Evolutionary conservation across 2,113 vertebrate species (phyloP).

Genomic region (Montifringilla adamsi): DNA sequence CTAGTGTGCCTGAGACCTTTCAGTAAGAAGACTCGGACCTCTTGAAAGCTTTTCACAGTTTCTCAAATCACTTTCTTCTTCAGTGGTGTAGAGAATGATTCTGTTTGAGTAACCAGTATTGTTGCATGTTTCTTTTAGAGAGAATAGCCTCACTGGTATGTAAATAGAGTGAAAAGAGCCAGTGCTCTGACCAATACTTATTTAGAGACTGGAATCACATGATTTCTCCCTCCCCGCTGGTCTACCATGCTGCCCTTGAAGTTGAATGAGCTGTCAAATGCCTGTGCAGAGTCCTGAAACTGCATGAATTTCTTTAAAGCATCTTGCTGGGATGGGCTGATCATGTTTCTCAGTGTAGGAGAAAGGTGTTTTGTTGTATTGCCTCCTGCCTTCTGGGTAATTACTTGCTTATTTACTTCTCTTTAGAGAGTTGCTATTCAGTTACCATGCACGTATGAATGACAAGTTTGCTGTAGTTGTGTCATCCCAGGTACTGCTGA

Average conservation of each 20-base stretch:
- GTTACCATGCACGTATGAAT: not conserved
- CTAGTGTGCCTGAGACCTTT: not conserved
- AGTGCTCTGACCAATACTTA: not conserved
- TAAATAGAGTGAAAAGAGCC: not conserved
- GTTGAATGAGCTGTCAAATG: not conserved
- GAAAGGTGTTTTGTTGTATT: not conserved
- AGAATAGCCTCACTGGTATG: not conserved
- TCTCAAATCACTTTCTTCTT: not conserved
- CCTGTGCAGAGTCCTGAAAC: not conserved
- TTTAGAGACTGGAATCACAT: not conserved
- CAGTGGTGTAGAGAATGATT: not conserved
- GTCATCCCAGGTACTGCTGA: not conserved
- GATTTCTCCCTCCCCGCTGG: not conserved
- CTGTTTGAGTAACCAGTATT: not conserved
- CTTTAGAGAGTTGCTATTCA: not conserved
- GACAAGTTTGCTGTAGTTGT: not conserved
- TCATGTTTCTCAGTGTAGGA: not conserved
- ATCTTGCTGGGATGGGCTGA: not conserved
- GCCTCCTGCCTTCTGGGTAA: not conserved
- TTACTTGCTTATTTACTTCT: not conserved
- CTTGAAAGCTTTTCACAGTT: not conserved
- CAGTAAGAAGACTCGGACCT: not conserved
- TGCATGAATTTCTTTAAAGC: not conserved
- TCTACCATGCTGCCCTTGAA: accelerated
- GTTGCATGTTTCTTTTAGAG: not conserved